Evolutionary conservation across 1,140 invertebrate genomes (phyloP), one percentile per base, ranked within the genome.

Genomic region (Caenorhabditis latens): DNA sequence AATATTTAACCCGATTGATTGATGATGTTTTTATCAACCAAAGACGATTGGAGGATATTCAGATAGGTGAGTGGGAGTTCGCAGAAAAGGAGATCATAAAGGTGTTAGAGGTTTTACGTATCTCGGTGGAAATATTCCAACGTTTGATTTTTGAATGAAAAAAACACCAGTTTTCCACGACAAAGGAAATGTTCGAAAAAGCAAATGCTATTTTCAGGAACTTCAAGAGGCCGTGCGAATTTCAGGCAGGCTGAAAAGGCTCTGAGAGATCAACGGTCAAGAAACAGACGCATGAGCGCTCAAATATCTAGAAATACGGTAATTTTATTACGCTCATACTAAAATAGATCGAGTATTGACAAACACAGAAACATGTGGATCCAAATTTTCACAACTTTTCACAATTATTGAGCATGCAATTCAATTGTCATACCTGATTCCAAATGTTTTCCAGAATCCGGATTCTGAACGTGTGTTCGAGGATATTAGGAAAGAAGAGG

Each of bases 1-100:
- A 79, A 53, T 79, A 79, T 50, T 79, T 79, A 79, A 50, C 71
- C 71, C 71, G 71, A 48, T 79, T 79, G 71, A 79, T 79, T 79
- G 71, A 79, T 53, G 71, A 79, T 50, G 71, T 79, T 48, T 79
- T 79, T 50, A 53, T 79, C 9, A 79, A 79, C 40, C 71, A 79
- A 79, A 79, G 71, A 24, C 13, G 71, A 79, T 79, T 79, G 71
- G 71, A 79, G 40, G 46, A 79, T 79, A 79, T 79, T 53, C 43
- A 79, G 71, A 79, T 79, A 24, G 46, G 71, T 79, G 46, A 79
- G 71, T 79, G 46, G 71, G 46, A 48, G 67, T 71, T 71, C 57
- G 14, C n/a, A 58, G n/a, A 58, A 58, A n/a, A n/a, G 8, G 0
- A 32, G 32, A 32, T 32, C 32, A 32, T 32, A 2, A 32, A 32